Conservation (phyloP, 2,888 invertebrate genomes). For the Aporophyla lueneburgensis region DNA sequence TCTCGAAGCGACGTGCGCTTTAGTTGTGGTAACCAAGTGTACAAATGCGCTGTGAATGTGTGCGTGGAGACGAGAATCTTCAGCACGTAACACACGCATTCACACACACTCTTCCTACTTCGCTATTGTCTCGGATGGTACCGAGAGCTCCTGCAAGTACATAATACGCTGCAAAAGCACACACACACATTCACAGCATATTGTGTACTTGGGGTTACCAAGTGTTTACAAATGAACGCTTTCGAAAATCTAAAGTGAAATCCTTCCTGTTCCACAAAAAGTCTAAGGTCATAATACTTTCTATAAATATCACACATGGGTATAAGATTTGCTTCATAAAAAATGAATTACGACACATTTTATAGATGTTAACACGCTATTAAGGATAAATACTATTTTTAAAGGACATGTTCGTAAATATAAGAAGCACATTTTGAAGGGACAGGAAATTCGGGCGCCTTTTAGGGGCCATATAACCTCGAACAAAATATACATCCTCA, state of each 20-base stretch:
- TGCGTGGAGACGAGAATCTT: no score
- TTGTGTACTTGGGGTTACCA: neutral
- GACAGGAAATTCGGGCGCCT: constrained; percentile 63
- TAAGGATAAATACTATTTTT: constrained; percentile 63
- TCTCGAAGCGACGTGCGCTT: neutral
- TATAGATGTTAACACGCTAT: constrained; percentile 63
- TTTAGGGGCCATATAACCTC: constrained; percentile 64
- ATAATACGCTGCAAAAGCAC: no score
- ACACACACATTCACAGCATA: neutral
- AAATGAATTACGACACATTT: constrained; percentile 60
- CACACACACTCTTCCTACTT: no score
- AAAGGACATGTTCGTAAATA: constrained; percentile 59
- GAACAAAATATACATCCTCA: constrained; percentile 62
- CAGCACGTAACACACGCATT: no score
- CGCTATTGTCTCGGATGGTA: neutral
- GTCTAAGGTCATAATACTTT: constrained; percentile 22
- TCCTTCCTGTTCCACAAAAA: neutral
- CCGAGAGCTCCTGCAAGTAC: no score
- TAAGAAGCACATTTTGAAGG: constrained; percentile 64
- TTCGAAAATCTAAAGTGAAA: neutral
- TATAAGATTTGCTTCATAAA: constrained; percentile 54
- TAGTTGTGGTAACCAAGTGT: neutral
- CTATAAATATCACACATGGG: constrained; percentile 23
- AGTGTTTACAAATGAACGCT: neutral
- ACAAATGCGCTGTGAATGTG: neutral